Evolutionary conservation across 1,140 invertebrate species (phyloP).

Genomic region (Aradophagus sp.): DNA sequence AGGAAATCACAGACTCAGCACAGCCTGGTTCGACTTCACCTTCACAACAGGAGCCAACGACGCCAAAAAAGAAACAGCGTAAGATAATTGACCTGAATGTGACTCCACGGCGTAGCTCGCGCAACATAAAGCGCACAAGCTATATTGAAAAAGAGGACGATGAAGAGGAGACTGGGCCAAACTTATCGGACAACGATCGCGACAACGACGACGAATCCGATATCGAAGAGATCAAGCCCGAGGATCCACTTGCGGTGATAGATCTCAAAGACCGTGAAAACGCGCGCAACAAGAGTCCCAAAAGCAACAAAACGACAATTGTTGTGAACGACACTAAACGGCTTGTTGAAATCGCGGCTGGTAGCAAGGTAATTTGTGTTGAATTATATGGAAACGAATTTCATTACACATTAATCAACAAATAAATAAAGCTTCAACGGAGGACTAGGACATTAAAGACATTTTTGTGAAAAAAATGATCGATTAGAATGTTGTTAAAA

Average conservation of each 20-base stretch:
- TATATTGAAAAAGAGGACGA: constrained; percentile 79
- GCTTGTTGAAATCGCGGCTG: constrained; percentile 81
- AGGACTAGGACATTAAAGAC: too few relatives aligned
- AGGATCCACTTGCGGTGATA: constrained; percentile 79
- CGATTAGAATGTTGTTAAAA: too few relatives aligned
- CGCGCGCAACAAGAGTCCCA: constrained; percentile 68
- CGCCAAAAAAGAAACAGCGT: constrained; percentile 69
- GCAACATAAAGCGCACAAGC: constrained; percentile 79
- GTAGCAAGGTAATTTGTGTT: constrained; percentile 67
- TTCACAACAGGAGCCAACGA: constrained; percentile 40
- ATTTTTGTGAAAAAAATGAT: too few relatives aligned
- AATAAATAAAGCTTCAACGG: too few relatives aligned
- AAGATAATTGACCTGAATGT: constrained; percentile 71
- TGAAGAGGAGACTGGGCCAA: constrained; percentile 76
- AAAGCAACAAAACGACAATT: constrained; percentile 77
- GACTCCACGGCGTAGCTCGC: constrained; percentile 78
- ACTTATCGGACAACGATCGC: constrained; percentile 59
- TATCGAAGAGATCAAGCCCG: constrained; percentile 79
- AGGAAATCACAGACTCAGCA: constrained; percentile 64
- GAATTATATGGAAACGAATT: neutral
- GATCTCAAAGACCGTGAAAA: constrained; percentile 73
- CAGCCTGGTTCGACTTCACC: constrained; percentile 9
- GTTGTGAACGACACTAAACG: constrained; percentile 84
- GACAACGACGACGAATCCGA: constrained; percentile 80
- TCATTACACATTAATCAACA: neutral